Percentiles rank a stretch among this genome's conserved stretches.
Evolutionary conservation across 2,888 invertebrate species (phyloP).

Genomic region (Andrena hattorfiana): DNA sequence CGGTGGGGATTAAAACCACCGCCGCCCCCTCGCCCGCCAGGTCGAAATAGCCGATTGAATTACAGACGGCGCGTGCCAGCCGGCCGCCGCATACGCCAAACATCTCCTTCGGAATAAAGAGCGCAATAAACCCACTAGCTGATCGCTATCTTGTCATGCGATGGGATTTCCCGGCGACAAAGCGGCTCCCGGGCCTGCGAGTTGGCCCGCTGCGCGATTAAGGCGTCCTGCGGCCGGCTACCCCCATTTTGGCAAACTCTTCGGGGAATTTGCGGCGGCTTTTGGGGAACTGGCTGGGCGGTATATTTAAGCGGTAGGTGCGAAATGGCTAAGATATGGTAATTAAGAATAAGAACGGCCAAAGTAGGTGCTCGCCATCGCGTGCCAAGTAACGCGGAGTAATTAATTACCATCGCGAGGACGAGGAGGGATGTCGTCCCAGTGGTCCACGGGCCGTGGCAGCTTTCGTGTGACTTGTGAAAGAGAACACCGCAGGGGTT

Average conservation of each 20-base stretch:
- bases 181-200: not conserved
- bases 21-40: slow-evolving; percentile 28
- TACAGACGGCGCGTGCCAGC: slow-evolving; percentile 83
- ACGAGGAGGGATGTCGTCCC: too few species aligned
- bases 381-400: not conserved
- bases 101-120: slow-evolving; percentile 53
- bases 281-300: too few species aligned
- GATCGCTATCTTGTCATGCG: slow-evolving; percentile 58
- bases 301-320: too few species aligned
- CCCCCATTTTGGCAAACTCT: too few species aligned
- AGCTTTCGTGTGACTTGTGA: not conserved
- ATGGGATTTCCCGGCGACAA: slow-evolving; percentile 45
- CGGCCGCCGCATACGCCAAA: slow-evolving; percentile 67
- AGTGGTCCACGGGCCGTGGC: too few species aligned
- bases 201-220: slow-evolving; percentile 4
- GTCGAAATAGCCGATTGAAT: slow-evolving; percentile 83
- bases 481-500: slow-evolving; percentile 9
- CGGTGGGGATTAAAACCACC: slow-evolving; percentile 67
- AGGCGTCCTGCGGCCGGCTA: too few species aligned
- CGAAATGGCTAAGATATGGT: too few species aligned
- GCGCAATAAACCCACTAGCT: slow-evolving; percentile 44
- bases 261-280: too few species aligned
- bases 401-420: too few species aligned
- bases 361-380: too few species aligned
- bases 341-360: too few species aligned